Conservation (phyloP, 2,797 vertebrate species). For the Sylvilagus floridanus region DNA sequence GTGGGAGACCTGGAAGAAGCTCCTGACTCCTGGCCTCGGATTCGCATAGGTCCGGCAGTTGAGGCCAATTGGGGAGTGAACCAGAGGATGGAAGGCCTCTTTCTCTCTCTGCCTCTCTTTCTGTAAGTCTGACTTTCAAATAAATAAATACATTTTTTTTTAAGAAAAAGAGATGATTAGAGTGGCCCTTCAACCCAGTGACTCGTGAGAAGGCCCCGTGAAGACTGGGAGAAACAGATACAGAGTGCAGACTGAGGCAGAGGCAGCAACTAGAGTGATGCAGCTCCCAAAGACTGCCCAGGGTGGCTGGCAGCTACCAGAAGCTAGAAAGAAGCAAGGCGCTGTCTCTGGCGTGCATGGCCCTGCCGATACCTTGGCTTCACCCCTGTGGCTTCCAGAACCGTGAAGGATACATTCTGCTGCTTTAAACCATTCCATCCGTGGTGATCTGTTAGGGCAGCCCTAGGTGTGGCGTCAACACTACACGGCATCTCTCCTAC, state of each 20-base stretch:
- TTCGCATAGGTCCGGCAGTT: no score
- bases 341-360: background rate
- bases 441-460: background rate
- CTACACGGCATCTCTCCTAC: accelerated
- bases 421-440: no score
- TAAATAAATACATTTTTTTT: no score
- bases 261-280: background rate
- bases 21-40: no score
- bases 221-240: background rate
- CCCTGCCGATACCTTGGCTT: background rate
- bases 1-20: no score
- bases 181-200: background rate
- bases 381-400: background rate
- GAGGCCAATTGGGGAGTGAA: no score
- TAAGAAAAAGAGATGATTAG: background rate
- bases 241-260: background rate
- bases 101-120: no score
- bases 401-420: background rate
- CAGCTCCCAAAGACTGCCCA: background rate
- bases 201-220: background rate
- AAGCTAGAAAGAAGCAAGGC: background rate
- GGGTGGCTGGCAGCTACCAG: background rate
- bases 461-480: background rate
- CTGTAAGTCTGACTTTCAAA: no score
- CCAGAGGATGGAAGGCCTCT: no score